Base-by-base conservation (phyloP, 2,888 invertebrate genomes). In the Emmelina monodactyla region DNA sequence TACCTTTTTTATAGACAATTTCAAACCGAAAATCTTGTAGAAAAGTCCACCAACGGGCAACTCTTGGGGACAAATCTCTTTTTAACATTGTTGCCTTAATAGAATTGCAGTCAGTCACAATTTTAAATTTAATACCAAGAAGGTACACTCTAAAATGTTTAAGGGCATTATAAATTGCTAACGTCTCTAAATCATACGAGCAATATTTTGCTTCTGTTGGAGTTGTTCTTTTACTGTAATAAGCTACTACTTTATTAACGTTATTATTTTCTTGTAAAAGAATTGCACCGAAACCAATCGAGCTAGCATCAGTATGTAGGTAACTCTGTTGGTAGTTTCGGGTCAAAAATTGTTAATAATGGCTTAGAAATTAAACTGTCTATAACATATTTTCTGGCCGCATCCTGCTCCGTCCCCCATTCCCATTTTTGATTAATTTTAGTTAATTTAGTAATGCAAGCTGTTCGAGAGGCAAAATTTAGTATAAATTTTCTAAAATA, bases 171-270 rank as follows among this genome's bases (percentile, higher is more conserved):
- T 30, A 42, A 2, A 50, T 41, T 0, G 67, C 65, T 4, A 70
- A 39, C 0, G 51, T 53, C 39, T 65, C 70, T 14, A 63, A 35
- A 16, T 75, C 68, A 14, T 61, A 55, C 0, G 49, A 49, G 15
- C 34, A 13, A n/a, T 53, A 53, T 5, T 51, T 45, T 0, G 48
- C 38, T 35, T 53, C 53, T 0, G 42, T 22, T 0, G 41, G 40
- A 3, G 43, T 14, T 3, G 51, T 57, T 22, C 49, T 45, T 37
- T 53, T 45, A 28, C 58, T 61, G 16, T 37, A 54, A 34, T 58
- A 63, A 0, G 52, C 53, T 0, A 71, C 43, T 0, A 55, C 56
- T 10, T 42, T 47, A 4, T 36, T 42, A 1, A 2, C 1, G 10
- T 35, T 32, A 2, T 46, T 33, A 1, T 16, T 28, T 34, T 35